Conservation (phyloP, 53 echinoderm and acorn worm genomes). For the Patiria pectinifera region DNA sequence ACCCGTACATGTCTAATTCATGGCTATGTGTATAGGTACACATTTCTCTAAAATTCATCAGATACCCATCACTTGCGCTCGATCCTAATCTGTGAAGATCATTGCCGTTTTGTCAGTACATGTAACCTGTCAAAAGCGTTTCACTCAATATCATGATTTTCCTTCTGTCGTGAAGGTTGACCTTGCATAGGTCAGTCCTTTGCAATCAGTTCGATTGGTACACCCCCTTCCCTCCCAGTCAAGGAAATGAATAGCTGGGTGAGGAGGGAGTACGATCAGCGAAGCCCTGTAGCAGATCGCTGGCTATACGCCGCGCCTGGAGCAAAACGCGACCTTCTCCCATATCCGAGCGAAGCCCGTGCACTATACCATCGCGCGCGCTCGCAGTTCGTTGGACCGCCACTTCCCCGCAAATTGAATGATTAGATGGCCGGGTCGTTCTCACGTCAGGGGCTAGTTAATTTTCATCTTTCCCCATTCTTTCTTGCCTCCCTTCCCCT, state of each 20-base stretch:
- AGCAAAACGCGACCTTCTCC: slow-evolving; percentile 41
- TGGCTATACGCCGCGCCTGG: neutral
- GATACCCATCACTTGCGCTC: no score
- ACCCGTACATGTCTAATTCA: no score
- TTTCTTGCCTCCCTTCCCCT: neutral
- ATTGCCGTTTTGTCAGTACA: neutral
- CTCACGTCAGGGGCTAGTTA: slow-evolving; percentile 31
- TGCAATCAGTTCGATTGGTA: slow-evolving; percentile 16
- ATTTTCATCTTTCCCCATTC: slow-evolving; percentile 31
- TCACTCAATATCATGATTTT: neutral
- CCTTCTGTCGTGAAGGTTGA: neutral
- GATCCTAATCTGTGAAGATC: neutral
- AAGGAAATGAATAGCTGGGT: neutral
- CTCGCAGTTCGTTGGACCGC: slow-evolving; percentile 36
- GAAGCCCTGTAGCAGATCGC: neutral
- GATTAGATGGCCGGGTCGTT: slow-evolving; percentile 29
- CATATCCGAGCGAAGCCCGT: no score
- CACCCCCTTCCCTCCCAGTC: neutral
- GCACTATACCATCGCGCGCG: neutral
- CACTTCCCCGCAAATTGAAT: slow-evolving; percentile 48
- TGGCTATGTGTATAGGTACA: no score
- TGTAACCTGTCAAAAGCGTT: neutral
- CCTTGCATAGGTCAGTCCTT: neutral
- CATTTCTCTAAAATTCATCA: no score
- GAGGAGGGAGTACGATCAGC: neutral